Evolutionary conservation across 2,888 invertebrate species (phyloP), one percentile per base, ranked within the genome.

Genomic region (Leptopilina drosophilae): DNA sequence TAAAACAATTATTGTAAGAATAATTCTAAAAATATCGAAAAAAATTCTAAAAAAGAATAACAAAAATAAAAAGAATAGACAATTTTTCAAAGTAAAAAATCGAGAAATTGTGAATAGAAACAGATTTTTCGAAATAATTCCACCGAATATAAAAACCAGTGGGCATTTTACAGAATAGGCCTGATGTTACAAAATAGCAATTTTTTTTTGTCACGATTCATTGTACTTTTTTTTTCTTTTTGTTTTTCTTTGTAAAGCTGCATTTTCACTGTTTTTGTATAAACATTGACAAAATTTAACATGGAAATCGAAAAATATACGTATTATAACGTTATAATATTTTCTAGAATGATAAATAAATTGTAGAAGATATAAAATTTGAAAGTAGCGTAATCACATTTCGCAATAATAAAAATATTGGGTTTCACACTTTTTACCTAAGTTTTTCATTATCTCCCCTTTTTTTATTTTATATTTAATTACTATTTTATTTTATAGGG

Each of bases 151-250:
- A 62, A 53, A 62, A 65, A 33, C n/a, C n/a, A 40, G 33, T 56
- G 20, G 20, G 14, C 49, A 64, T 64, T 64, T 65, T 46, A 77
- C 77, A 77, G 77, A 77, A 77, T 62, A 77, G 77, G 64, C 77
- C 77, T 77, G 77, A 77, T 53, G n/a, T 26, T 77, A 26, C 20
- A 64, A 64, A 64, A 76, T 33, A 40, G 40, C 62, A 20, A 20
- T 40, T 20, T 20, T 20, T 42, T 15, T 64, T 76, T n/a, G n/a
- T 49, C 8, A 20, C 56, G 40, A 73, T 73, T 73, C 73, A 56
- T 56, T 73, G 73, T 73, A 73, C 73, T 73, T 73, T 73, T 56
- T 33, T 56, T 49, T n/a, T n/a, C n/a, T n/a, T n/a, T n/a, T n/a
- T n/a, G n/a, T n/a, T n/a, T 49, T 46, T 56, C 20, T 20, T 20